phyloP scores from a whole-genome alignment of 2,888 invertebrate species.

The Abscondita cerata region DNA sequence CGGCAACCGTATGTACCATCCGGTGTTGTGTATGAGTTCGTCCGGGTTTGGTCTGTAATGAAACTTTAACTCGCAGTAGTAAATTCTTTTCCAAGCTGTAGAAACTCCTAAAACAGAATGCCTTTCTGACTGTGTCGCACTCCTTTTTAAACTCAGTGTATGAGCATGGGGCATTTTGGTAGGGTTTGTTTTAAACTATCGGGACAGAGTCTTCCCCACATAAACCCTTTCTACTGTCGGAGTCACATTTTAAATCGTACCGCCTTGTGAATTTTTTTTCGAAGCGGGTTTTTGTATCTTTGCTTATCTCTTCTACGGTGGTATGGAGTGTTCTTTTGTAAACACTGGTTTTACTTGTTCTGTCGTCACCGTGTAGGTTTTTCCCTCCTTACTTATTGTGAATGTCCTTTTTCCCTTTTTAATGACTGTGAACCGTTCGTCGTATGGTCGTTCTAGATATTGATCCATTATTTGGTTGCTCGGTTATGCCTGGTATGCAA shows the following conservation, averaged over 20 bases:
- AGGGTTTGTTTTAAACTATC: neutral
- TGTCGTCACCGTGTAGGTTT: neutral
- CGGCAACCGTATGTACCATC: neutral
- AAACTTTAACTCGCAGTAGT: neutral
- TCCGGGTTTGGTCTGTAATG: neutral
- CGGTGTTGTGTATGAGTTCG: neutral
- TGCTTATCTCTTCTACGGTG: neutral
- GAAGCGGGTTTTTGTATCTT: neutral
- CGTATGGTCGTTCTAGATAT: neutral
- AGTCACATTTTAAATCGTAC: neutral
- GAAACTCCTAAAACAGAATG: neutral
- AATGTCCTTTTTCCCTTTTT: neutral
- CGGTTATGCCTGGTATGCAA: neutral
- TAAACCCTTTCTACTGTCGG: neutral
- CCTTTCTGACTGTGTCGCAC: neutral
- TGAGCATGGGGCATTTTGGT: neutral
- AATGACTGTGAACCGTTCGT: neutral
- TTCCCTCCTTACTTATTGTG: neutral
- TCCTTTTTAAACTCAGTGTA: neutral
- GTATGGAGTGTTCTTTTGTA: neutral
- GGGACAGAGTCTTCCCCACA: neutral
- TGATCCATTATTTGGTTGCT: neutral
- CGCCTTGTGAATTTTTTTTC: neutral
- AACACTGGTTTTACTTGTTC: neutral
- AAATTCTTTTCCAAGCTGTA: neutral